Base-by-base conservation (phyloP, 2,888 invertebrate genomes). In the Dexiosoma caninum region DNA sequence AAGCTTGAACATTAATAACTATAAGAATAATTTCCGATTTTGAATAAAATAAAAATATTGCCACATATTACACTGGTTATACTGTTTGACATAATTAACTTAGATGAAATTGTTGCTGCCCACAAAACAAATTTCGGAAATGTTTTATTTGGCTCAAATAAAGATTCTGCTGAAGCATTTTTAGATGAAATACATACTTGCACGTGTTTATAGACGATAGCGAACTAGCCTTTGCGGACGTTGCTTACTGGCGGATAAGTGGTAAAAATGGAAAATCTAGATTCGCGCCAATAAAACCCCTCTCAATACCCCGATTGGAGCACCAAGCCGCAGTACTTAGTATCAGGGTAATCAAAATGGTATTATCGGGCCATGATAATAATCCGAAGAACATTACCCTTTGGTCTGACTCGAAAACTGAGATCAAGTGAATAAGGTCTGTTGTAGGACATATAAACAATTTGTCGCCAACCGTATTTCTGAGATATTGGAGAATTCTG, bases 291-390 rank as follows among this genome's bases (percentile, higher is more conserved):
- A 9, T 60, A 16, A 60, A 62, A 10, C 53, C 64, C 7, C 35
- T 78, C 6, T 66, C 71, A 0, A 51, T 82, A 9, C 76, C 67
- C 3, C 21, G 76, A 12, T 67, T 76, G n/a, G 82, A 82, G 40
- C 53, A 78, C 8, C 67, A 75, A 32, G 71, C 71, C 3, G 78
- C 70, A 3, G 75, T 78, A 8, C 59, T 60, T 62, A 64, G 23
- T 9, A 62, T 78, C 16, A 64, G 44, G n/a, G n/a, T n/a, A n/a
- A n/a, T n/a, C n/a, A n/a, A n/a, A n/a, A n/a, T n/a, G n/a, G n/a
- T n/a, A n/a, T n/a, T n/a, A n/a, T n/a, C n/a, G n/a, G n/a, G n/a
- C n/a, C n/a, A n/a, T n/a, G n/a, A n/a, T n/a, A n/a, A n/a, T n/a
- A n/a, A n/a, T n/a, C n/a, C n/a, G n/a, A n/a, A n/a, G n/a, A n/a